These are phyloP conservation scores for Mesodorylaimus sp. DNA, from an alignment of 2,888 invertebrate genomes.

Conservation along the genomic window DNA sequence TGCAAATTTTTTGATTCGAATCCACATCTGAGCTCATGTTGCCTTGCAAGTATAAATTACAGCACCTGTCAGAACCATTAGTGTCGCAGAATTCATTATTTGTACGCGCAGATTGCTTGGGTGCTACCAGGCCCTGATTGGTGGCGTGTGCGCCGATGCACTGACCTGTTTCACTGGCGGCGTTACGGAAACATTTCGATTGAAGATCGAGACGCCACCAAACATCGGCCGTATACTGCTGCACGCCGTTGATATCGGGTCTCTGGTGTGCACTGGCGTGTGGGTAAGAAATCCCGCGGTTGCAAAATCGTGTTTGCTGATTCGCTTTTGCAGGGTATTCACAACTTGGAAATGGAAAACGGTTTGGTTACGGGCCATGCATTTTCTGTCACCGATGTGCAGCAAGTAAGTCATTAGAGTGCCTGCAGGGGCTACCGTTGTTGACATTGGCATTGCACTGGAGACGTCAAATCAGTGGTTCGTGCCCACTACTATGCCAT, in stretches of 20 bases:
- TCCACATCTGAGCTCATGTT: too few relatives aligned
- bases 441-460: too few relatives aligned
- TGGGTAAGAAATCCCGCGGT: not conserved
- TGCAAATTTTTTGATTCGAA: too few relatives aligned
- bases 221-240: conserved; percentile 30
- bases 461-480: too few relatives aligned
- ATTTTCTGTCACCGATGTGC: conserved; percentile 35
- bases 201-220: conserved; percentile 25
- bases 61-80: too few relatives aligned
- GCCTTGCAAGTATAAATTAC: too few relatives aligned
- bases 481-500: too few relatives aligned
- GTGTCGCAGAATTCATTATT: too few relatives aligned
- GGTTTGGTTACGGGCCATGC: conserved; percentile 37
- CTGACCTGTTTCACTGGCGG: conserved; percentile 37
- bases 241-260: conserved; percentile 17
- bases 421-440: too few relatives aligned
- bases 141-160: conserved; percentile 36
- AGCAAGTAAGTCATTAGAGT: too few relatives aligned
- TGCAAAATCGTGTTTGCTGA: not conserved
- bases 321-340: not conserved
- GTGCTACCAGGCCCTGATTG: conserved; percentile 35
- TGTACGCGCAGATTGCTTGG: conserved; percentile 35
- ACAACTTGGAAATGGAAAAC: conserved; percentile 29
- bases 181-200: conserved; percentile 33
- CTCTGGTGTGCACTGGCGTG: not conserved